phyloP scores from a whole-genome alignment of 2,113 vertebrate genomes.

The Ceyx melanurus region DNA sequence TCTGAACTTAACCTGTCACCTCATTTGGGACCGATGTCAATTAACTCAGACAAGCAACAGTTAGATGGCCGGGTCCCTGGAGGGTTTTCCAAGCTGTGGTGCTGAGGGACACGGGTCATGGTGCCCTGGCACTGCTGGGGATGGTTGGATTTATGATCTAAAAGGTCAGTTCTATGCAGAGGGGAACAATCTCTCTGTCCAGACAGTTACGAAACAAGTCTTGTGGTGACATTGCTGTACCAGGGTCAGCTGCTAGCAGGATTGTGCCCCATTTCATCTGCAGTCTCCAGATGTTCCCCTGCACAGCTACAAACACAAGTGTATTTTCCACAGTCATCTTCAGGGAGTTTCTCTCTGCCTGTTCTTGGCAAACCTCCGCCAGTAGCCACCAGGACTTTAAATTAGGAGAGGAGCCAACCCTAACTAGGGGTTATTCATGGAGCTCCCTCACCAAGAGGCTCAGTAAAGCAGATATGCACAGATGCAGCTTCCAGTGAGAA shows the following conservation, averaged over 20 bases:
- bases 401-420: background rate
- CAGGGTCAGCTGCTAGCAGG: background rate
- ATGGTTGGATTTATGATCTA: background rate
- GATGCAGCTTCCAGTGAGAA: background rate
- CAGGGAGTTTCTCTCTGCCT: background rate
- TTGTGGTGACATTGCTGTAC: background rate
- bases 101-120: background rate
- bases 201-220: background rate
- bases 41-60: background rate
- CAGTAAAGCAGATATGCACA: background rate
- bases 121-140: background rate
- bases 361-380: background rate
- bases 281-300: background rate
- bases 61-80: too few species aligned
- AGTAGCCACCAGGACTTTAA: background rate
- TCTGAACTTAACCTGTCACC: background rate
- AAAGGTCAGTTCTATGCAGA: background rate
- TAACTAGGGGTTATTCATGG: background rate
- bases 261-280: accelerated
- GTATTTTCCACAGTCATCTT: background rate
- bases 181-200: background rate
- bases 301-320: background rate
- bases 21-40: background rate
- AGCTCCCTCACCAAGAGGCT: background rate
- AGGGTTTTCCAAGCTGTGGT: accelerated